phyloP scores from a whole-genome alignment of 1,140 invertebrate species.

The Neotoxoptera formosana region DNA sequence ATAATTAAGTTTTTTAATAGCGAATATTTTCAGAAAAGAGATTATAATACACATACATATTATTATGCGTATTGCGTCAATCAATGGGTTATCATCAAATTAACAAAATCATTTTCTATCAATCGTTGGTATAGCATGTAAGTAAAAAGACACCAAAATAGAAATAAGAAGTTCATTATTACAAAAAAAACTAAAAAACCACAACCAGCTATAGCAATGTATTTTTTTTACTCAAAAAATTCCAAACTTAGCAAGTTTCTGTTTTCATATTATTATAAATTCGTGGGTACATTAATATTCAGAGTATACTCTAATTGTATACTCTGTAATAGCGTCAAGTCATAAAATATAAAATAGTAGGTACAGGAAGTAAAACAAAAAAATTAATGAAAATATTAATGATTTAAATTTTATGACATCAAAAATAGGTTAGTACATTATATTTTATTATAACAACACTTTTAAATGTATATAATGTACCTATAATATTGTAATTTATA shows the following conservation, averaged over 20 bases:
- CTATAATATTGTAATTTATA: not conserved
- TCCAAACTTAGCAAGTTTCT: not conserved
- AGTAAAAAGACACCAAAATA: not conserved
- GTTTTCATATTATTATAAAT: not conserved
- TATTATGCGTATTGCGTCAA: not conserved
- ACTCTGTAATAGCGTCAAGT: not conserved
- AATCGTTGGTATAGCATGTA: not conserved
- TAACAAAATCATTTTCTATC: not conserved
- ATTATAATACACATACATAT: not conserved
- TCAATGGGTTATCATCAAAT: not conserved
- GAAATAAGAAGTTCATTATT: not conserved
- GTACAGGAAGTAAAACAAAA: not conserved
- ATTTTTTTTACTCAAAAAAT: not conserved
- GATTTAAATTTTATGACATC: not conserved
- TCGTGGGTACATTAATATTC: not conserved
- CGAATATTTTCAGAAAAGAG: not conserved
- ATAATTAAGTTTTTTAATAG: not conserved
- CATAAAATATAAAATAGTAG: not conserved
- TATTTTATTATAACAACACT: not conserved
- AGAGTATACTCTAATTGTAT: not conserved
- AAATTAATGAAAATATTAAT: not conserved
- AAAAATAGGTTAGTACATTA: not conserved
- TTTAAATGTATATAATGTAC: not conserved
- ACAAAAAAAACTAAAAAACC: not conserved
- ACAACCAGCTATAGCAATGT: not conserved